Base-by-base conservation (phyloP, 2,113 vertebrate species). In the Propithecus coquereli region DNA sequence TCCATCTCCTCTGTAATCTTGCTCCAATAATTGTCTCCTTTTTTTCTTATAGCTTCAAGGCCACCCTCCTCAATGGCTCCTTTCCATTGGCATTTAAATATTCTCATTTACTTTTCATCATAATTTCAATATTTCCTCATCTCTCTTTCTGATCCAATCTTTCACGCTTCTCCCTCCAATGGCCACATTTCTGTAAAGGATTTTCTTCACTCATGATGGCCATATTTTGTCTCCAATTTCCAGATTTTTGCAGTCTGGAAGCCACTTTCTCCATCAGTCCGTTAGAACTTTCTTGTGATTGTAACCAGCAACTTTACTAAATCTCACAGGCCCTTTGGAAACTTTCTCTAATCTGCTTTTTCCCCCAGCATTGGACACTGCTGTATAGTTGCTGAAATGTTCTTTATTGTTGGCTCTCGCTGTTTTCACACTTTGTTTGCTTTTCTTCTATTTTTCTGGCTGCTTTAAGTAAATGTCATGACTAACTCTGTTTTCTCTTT, bases 331-430 rank as follows among this genome's bases (percentile, higher is more conserved):
- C 8, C 57, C 7, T 66, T 87, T 79, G 61, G n/a, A 66, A 73
- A 47, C 7, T 14, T 73, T 45, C 37, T 66, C 18, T 43, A 23
- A 85, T 76, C 37, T 73, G 40, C 43, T 32, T 8, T 25, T 22
- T 2, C 12, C 11, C 12, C 2, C 45, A 47, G 8, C 3, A 25
- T 3, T 40, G 66, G 8, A 32, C 40, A 40, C 3, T 30, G 2
- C 63, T 63, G 11, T 32, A 45, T 25, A 54, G 0, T 25, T 63
- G 30, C 4, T 79, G 76, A 80, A 81, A 84, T 70, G 9, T 22
- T 27, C 9, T 66, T 32, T 61, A 10, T 27, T 34, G 4, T 43
- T 81, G 32, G 6, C 8, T 61, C 70, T 91, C 22, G 34, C 88
- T 85, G 43, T 27, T 63, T 25, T 91, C 47, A 43, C 7, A 32